Base-by-base conservation (phyloP, 2,113 vertebrate genomes). In the Eubucco bourcierii region DNA sequence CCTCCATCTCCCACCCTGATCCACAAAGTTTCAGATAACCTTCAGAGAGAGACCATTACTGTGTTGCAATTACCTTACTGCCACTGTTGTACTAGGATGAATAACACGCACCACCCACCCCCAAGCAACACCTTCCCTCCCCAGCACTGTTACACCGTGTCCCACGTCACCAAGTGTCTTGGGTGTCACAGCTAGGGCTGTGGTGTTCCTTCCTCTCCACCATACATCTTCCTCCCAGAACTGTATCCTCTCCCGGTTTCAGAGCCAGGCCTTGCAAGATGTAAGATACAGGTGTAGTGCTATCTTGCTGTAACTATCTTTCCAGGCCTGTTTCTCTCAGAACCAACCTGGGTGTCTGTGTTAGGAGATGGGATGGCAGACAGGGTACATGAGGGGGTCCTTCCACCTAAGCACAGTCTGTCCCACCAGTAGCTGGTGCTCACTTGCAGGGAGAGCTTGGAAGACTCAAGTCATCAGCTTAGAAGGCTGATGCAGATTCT, bases 101-200 rank as follows among this genome's bases (percentile, higher is more conserved):
- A 44, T 64, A 29, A 23, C 11, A 33, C 11, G 7, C 6, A 8
- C 8, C 16, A 4, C 3, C 16, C 16, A 24, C 23, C 12, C 41
- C 33, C 9, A 58, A n/a, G 1, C 47, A 41, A 2, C 2, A 52
- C 23, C 23, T 24, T 52, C 23, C 47, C 21, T 9, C 20, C 44
- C 29, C 67, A 58, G 18, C 68, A 41, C 41, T 13, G 41, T 37
- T n/a, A 8, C 0, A 24, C 34, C n/a, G 15, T 65, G 50, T 27
- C 50, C 37, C n/a, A 1, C 27, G n/a, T 2, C 33, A 18, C 19
- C 0, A 0, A n/a, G 13, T 8, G 16, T 3, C 31, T 20, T 12
- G 3, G 15, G 39, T 52, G 19, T 50, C 39, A 34, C 23, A 29
- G 0, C 10, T 2, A 3, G 27, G 29, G 11, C 71, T 0, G 1